phyloP scores from a whole-genome alignment of 2,888 invertebrate species.

The Leucozona laternaria region DNA sequence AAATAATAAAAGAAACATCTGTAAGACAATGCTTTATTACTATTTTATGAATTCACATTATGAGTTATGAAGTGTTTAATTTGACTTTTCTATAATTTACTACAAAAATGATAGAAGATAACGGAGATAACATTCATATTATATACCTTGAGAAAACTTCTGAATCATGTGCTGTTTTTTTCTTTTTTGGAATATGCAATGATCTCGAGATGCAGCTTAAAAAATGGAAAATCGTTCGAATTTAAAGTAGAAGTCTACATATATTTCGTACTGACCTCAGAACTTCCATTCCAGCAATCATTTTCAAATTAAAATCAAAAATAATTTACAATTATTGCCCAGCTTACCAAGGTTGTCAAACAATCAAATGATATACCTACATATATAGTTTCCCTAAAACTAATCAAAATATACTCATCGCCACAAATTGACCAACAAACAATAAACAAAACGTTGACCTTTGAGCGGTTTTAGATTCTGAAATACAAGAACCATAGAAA shows the following conservation, averaged over 20 bases:
- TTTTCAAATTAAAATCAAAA: neutral
- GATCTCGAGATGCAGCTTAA: neutral
- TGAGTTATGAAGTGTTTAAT: slow-evolving; percentile 23
- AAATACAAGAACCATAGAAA: slow-evolving; percentile 4
- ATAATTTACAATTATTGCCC: neutral
- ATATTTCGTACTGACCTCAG: neutral
- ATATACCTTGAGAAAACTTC: too few relatives aligned
- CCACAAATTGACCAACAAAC: slow-evolving; percentile 43
- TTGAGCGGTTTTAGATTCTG: slow-evolving; percentile 46
- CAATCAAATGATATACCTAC: slow-evolving; percentile 57
- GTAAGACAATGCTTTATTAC: neutral
- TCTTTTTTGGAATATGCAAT: neutral
- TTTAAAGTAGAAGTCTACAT: too few relatives aligned
- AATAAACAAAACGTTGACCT: slow-evolving; percentile 73
- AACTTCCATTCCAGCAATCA: neutral
- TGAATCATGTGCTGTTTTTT: neutral
- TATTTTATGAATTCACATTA: neutral
- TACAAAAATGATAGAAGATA: neutral
- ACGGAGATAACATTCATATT: neutral
- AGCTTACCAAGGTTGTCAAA: slow-evolving; percentile 57
- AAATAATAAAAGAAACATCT: slow-evolving; percentile 11
- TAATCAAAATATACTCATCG: slow-evolving; percentile 55
- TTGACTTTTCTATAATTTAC: neutral
- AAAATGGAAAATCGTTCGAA: neutral
- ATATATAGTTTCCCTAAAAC: slow-evolving; percentile 34